A percentile compares a stretch with the other conserved stretches of the same genome.
Conservation (phyloP, 2,888 invertebrate species). For the Physocephala rufipes region DNA sequence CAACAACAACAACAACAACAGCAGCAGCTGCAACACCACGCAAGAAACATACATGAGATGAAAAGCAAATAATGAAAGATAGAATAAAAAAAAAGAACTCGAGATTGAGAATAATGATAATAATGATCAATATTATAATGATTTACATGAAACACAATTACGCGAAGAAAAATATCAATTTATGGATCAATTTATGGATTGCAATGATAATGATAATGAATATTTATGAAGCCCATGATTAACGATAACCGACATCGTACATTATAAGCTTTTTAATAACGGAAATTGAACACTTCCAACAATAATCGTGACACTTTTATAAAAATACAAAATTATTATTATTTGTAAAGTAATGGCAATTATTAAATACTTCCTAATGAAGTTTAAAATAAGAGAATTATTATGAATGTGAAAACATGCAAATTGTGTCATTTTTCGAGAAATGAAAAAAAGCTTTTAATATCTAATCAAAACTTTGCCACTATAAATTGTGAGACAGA, state of each 20-base stretch:
- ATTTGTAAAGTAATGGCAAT: too few species aligned
- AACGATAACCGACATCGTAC: background rate
- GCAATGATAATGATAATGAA: background rate
- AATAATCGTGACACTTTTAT: too few species aligned
- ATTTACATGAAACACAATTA: background rate
- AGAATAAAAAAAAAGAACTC: background rate
- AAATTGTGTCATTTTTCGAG: too few species aligned
- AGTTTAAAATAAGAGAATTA: too few species aligned
- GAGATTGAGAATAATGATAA: background rate
- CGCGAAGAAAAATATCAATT: background rate
- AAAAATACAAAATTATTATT: too few species aligned
- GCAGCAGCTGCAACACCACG: conserved; percentile 12
- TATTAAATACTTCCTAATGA: too few species aligned
- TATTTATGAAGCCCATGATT: background rate
- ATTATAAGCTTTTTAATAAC: too few species aligned
- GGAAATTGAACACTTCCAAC: too few species aligned
- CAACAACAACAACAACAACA: conserved; percentile 11
- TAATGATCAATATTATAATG: background rate
- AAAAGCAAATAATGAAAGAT: conserved; percentile 21
- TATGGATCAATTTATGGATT: background rate
- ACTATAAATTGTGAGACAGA: too few species aligned
- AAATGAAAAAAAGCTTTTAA: too few species aligned
- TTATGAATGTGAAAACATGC: too few species aligned
- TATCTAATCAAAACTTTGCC: too few species aligned
- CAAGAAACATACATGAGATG: conserved; percentile 28